Percentiles rank a stretch among this genome's conserved stretches.
phyloP scores from a whole-genome alignment of 1,140 invertebrate genomes.

The Dysdera silvatica region DNA sequence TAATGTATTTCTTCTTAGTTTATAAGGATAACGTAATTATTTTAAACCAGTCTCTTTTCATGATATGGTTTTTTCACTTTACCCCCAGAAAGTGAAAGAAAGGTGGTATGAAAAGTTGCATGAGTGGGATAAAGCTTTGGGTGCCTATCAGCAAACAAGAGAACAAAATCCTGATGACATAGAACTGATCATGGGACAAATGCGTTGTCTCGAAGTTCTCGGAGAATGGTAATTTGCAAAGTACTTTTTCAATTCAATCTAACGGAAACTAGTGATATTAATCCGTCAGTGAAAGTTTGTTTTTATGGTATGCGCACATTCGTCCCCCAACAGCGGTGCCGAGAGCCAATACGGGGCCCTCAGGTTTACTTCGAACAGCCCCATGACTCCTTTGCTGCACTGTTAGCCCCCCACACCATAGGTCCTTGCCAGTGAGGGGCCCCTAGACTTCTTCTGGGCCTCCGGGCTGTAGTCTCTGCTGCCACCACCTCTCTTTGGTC shows the following conservation, averaged over 20 bases:
- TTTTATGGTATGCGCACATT: too few relatives aligned
- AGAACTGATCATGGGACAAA: constrained; percentile 80
- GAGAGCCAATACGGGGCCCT: too few relatives aligned
- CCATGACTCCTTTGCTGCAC: too few relatives aligned
- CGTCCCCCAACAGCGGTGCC: too few relatives aligned
- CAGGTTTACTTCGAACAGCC: too few relatives aligned
- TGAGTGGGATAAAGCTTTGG: constrained; percentile 93
- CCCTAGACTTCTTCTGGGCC: too few relatives aligned
- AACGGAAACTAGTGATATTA: neutral
- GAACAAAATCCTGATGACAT: constrained; percentile 53
- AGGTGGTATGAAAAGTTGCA: constrained; percentile 98
- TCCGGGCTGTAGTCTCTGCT: too few relatives aligned
- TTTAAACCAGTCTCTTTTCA: neutral
- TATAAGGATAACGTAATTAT: neutral
- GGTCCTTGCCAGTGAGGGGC: too few relatives aligned
- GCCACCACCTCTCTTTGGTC: too few relatives aligned
- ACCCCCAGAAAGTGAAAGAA: constrained; percentile 64
- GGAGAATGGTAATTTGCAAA: constrained; percentile 79
- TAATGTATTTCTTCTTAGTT: neutral
- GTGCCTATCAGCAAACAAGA: constrained; percentile 57
- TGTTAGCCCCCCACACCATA: too few relatives aligned
- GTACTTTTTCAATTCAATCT: constrained; percentile 1
- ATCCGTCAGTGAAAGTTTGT: neutral
- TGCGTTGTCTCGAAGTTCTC: constrained; percentile 93
- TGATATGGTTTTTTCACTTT: neutral